Evolutionary conservation across 2,888 invertebrate species (phyloP), one percentile per base, ranked within the genome.

Genomic region (Orthosia gracilis): DNA sequence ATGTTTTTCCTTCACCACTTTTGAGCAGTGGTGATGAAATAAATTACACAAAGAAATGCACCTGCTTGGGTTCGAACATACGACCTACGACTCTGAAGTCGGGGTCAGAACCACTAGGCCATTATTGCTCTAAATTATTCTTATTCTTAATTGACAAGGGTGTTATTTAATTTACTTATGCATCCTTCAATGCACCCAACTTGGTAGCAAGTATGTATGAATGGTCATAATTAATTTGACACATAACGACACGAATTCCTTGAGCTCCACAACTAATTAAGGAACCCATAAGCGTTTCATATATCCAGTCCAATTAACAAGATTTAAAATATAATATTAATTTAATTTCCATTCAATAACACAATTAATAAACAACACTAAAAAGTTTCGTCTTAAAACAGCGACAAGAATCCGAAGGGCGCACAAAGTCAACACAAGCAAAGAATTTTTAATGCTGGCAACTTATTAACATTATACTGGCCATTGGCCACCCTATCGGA

Each of bases 401-500:
- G 82, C 69, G 59, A 76, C 81, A 75, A 76, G 57, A 72, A 85
- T 74, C 61, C 69, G 50, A 83, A 85, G 87, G 77, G 69, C 85
- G 76, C 68, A 74, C 83, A 83, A 83, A 76, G 84, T 78, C 80
- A 87, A 83, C 78, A 81, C 80, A 82, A 65, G 67, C 78, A 59
- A 69, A 64, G 78, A 82, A 81, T 82, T 76, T 81, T 80, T 85
- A 86, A 82, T 81, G 75, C 58, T 79, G 73, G 75, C 84, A 76
- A 79, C 80, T 84, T 86, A 85, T 80, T 85, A 85, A 84, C 80
- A 83, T 84, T 82, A 78, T 68, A 76, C 82, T 92, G 92, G 94
- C 90, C 92, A 94, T 93, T 92, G 92, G 94, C 90, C 92, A 94
- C 93, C 94, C 95, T 92, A 94, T 91, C 90, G 86, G 90, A 93